These are phyloP conservation scores for Sapajus apella DNA, from an alignment of 2,113 vertebrate species.

Conservation along the genomic window DNA sequence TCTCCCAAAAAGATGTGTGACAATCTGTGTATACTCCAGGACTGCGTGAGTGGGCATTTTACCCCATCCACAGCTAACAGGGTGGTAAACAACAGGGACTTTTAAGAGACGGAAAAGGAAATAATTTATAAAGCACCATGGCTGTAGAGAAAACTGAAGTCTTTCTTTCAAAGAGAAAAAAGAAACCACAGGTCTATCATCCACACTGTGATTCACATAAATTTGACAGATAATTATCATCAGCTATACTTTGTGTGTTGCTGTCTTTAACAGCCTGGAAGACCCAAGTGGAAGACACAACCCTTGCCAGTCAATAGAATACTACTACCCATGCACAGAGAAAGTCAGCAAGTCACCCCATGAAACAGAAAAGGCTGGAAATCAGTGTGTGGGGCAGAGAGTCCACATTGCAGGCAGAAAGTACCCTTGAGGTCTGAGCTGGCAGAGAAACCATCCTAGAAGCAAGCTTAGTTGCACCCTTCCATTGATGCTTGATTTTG, in stretches of 20 bases:
- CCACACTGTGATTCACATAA: accelerated
- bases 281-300: accelerated
- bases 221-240: background rate
- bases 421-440: no score
- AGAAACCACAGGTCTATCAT: accelerated
- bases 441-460: background rate
- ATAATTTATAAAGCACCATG: no score
- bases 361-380: background rate
- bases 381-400: accelerated
- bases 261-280: accelerated
- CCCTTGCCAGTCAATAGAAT: accelerated
- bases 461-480: accelerated
- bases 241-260: background rate
- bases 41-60: accelerated
- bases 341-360: accelerated
- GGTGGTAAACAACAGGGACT: background rate
- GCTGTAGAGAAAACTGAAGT: background rate
- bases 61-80: background rate
- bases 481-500: accelerated
- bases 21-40: accelerated
- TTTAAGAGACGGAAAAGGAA: background rate
- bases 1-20: background rate
- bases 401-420: accelerated
- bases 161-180: background rate
- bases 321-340: accelerated